These are phyloP conservation scores for Capromys pilorides DNA, from an alignment of 2,797 vertebrate species.

Conservation along the genomic window DNA sequence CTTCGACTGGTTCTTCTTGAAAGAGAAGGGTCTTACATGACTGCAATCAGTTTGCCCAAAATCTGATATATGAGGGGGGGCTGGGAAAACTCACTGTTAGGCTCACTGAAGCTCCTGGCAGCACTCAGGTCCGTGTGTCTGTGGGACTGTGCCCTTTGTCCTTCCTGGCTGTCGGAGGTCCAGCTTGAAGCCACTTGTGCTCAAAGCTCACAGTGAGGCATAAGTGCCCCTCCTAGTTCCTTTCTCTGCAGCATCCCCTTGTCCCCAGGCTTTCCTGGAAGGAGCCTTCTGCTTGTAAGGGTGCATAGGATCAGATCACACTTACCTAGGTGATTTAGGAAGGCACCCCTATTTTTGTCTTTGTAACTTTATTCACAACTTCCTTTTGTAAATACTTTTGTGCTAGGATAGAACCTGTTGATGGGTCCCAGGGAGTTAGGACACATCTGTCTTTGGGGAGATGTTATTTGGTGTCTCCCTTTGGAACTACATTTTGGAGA, in stretches of 20 bases:
- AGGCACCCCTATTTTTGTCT: neutral
- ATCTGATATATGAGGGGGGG: neutral
- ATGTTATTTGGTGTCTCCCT: neutral
- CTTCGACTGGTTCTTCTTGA: neutral
- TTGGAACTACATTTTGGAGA: conserved; percentile 17
- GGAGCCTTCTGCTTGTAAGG: neutral
- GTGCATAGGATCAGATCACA: neutral
- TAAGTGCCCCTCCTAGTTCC: neutral
- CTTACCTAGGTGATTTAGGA: neutral
- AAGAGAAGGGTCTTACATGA: neutral
- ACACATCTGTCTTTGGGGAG: neutral
- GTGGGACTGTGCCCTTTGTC: neutral
- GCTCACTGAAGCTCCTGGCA: neutral
- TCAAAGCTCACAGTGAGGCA: neutral
- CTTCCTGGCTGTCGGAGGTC: neutral
- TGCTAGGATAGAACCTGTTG: neutral
- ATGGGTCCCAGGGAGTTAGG: neutral
- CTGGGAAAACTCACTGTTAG: neutral
- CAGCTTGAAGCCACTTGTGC: neutral
- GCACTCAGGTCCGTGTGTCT: neutral
- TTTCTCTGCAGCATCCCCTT: neutral
- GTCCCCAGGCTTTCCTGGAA: neutral
- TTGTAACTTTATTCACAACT: neutral
- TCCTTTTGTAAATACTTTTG: neutral
- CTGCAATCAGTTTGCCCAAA: neutral